These are phyloP conservation scores for Drymodes brunneopygia DNA, from an alignment of 2,113 vertebrate genomes.

Conservation along the genomic window DNA sequence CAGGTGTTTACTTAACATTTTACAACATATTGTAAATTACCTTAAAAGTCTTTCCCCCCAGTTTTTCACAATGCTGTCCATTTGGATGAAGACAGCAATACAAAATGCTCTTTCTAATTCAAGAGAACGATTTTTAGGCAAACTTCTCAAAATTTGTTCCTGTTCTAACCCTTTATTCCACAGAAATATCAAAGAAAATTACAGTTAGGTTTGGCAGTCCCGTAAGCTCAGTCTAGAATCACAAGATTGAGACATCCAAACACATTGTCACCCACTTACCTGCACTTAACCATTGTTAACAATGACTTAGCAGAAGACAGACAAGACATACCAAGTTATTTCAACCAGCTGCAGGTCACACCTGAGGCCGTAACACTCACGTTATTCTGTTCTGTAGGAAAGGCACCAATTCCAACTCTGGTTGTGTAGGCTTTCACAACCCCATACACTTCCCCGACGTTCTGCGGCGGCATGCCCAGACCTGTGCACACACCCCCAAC, in stretches of 20 bases:
- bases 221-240: not conserved
- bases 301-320: not conserved
- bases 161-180: not conserved
- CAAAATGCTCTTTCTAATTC: not conserved
- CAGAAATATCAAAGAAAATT: not conserved
- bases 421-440: constrained; percentile 97
- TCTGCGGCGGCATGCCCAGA: constrained; percentile 93
- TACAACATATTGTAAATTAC: not conserved
- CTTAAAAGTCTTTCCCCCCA: not conserved
- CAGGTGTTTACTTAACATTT: not conserved
- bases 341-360: not conserved
- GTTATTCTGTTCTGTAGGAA: constrained; percentile 92
- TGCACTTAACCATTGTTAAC: not conserved
- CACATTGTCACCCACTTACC: not conserved
- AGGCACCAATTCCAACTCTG: constrained; percentile 93
- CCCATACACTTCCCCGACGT: constrained; percentile 90
- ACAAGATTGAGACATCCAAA: not conserved
- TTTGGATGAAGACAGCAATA: not conserved
- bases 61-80: not conserved
- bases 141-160: not conserved
- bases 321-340: not conserved
- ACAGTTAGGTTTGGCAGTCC: not conserved
- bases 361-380: constrained; percentile 71
- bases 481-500: constrained; percentile 97
- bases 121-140: not conserved